Base-by-base conservation (phyloP, 2,888 invertebrate species). In the Drosophila paranaensis region DNA sequence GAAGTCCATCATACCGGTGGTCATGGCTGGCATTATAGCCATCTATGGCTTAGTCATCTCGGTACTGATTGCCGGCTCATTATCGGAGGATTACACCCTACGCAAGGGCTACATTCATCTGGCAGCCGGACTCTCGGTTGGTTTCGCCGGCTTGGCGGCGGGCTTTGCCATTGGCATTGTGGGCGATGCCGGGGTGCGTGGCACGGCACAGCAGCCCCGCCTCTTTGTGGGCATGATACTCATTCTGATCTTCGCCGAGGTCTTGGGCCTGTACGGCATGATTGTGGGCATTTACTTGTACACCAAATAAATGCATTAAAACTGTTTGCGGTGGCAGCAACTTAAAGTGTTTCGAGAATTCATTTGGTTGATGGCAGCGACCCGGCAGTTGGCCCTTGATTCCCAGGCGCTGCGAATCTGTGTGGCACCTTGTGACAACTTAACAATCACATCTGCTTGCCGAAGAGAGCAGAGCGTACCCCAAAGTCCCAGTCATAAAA, bases 1-100 rank as follows among this genome's bases (percentile, higher is more conserved):
- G 84, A 84, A 89, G 68, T 98, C 98, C 93, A 98, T 99, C 94
- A 99, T 99, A 94, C 99, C 99, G 79, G 99, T 99, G 81, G 97
- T 98, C 94, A 98, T 98, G 98, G 98, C 98, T 92, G 98, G 99
- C 97, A 99, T 99, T 92, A 97, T 99, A 92, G 99, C 98, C 94
- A 99, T 99, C 94, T 99, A 99, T 93, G 99, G 99, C 82, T 95
- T 99, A 90, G 99, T 99, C 77, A 98, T 99, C 79, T 97, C 99
- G 87, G 98, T 99, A 78, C 96, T 99, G 82, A 98, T 99, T 91
- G 97, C 98, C 72, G 98, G 98, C 6, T 58, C 88, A 0, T 51
- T 84, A 1, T 65, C 67, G 2, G 37, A 70, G 35, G 71, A 65
- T 63, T 83, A 88, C 16, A 91, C 69, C 90, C 88, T 90, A 95